Percentiles rank a stretch among this genome's conserved stretches.
Conservation (phyloP, 1,140 invertebrate genomes). For the Trichonephila clavipes region DNA sequence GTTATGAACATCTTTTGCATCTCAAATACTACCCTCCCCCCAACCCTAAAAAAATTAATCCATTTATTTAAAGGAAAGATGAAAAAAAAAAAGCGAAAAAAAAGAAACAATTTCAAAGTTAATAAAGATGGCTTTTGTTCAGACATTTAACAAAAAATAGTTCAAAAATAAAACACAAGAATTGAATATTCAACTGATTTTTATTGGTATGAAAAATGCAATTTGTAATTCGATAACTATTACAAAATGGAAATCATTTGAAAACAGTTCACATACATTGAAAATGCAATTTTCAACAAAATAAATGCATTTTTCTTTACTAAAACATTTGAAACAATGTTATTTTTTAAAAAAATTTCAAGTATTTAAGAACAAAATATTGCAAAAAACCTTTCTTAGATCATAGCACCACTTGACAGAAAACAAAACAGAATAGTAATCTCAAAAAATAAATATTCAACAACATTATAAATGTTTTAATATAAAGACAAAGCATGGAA, state of each 20-base stretch:
- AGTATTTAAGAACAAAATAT: background rate
- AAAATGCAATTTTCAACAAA: background rate
- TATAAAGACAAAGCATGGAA: background rate
- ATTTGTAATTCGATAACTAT: background rate
- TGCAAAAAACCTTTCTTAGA: background rate
- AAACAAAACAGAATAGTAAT: background rate
- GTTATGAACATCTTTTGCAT: too few species aligned
- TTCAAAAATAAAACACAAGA: background rate
- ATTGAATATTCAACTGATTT: background rate
- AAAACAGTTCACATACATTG: background rate
- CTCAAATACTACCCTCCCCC: too few species aligned
- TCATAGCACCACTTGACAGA: constrained; percentile 3
- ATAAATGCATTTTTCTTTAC: background rate
- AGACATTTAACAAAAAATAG: background rate
- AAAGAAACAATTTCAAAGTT: too few species aligned
- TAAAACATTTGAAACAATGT: background rate
- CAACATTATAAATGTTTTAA: background rate
- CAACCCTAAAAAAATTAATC: too few species aligned
- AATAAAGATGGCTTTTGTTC: too few species aligned
- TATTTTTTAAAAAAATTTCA: background rate
- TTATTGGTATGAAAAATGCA: background rate
- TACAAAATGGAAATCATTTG: background rate
- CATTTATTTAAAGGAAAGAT: too few species aligned
- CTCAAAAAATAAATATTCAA: background rate
- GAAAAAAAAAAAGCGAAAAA: too few species aligned